Conservation (phyloP, 2,797 vertebrate genomes). For the Alauda arvensis region DNA sequence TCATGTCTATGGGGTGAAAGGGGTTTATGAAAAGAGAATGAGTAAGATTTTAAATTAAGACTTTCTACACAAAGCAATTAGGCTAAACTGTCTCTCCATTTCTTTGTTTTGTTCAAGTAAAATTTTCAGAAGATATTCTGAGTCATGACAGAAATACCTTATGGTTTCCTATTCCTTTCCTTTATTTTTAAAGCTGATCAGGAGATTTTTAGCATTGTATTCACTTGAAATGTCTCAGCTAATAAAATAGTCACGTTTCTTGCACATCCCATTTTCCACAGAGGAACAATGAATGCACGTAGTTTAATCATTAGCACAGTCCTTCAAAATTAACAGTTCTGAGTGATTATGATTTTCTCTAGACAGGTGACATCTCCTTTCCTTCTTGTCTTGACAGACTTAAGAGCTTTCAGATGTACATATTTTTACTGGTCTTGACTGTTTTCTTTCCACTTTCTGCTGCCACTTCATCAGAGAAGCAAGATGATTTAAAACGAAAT, state of each 20-base stretch:
- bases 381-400: neutral
- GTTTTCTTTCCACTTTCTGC: neutral
- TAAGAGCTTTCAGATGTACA: neutral
- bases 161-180: neutral
- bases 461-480: neutral
- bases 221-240: neutral
- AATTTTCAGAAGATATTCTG: neutral
- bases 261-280: neutral
- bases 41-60: neutral
- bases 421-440: neutral
- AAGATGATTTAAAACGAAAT: neutral
- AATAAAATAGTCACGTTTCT: neutral
- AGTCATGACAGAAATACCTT: neutral
- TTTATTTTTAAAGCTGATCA: neutral
- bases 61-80: neutral
- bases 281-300: neutral
- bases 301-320: neutral
- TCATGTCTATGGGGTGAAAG: neutral
- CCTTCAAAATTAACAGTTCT: neutral
- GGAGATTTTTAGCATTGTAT: neutral
- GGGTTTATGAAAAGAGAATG: neutral
- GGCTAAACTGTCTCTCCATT: neutral
- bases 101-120: neutral
- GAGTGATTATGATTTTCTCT: neutral
- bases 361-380: neutral